Conservation (phyloP, 2,113 vertebrate species). For the Tetrao urogallus region DNA sequence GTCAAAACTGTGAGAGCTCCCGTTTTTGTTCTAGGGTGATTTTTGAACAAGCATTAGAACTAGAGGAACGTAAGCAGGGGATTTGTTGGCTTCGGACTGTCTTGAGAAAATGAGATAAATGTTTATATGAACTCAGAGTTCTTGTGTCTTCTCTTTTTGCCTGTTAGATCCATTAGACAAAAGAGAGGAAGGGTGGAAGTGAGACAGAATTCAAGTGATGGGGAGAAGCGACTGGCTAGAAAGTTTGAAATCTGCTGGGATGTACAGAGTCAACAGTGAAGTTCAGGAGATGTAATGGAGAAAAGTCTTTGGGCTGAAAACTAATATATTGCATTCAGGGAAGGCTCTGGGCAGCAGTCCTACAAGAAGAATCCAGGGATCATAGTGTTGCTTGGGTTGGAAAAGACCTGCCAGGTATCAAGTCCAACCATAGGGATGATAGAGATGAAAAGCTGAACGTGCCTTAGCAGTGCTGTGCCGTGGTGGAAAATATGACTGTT, state of each 20-base stretch:
- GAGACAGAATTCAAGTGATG: background rate
- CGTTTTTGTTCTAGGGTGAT: background rate
- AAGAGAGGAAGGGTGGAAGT: background rate
- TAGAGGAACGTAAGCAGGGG: background rate
- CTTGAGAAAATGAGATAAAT: background rate
- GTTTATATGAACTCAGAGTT: background rate
- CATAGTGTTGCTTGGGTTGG: background rate
- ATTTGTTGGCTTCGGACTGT: background rate
- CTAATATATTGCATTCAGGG: background rate
- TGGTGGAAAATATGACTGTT: fast-evolving
- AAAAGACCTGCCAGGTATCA: too few relatives aligned
- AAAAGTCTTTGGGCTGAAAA: background rate
- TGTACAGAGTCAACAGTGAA: background rate
- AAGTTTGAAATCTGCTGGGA: background rate
- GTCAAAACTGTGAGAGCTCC: background rate
- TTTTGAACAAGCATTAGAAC: background rate
- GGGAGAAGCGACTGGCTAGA: background rate
- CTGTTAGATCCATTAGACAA: background rate
- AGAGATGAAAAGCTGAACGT: background rate
- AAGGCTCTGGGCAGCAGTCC: background rate
- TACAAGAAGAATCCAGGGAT: background rate
- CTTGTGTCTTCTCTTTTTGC: background rate
- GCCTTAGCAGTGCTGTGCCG: background rate
- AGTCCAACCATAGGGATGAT: background rate
- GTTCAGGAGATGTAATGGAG: background rate